Evolutionary conservation across 2,888 invertebrate genomes (phyloP), one percentile per base, ranked within the genome.

Genomic region (Endomychus coccineus): DNA sequence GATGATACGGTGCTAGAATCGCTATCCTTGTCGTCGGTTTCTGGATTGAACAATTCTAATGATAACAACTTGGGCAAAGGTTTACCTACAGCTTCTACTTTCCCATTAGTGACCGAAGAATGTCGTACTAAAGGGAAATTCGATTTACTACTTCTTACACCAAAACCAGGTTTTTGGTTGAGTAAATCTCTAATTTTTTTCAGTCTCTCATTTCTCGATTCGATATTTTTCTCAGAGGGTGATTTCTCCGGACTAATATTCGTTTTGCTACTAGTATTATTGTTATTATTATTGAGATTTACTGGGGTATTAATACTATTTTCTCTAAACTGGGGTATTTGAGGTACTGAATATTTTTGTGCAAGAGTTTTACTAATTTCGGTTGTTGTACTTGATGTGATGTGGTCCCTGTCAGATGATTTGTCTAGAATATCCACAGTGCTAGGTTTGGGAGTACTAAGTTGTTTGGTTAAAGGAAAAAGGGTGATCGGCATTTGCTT

Each of bases 1-100:
- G 89, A 88, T 1, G 88, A 88, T 7, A 87, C 83, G 3, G 83
- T 83, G 54, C 86, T 87, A 0, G 87, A 88, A 59, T 90, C 90
- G 54, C 88, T 89, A 59, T 90, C 90, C 62, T 88, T 74, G 54
- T 91, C 90, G 58, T 91, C 90, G 4, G 83, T 87, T 56, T 88
- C 90, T 1, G 90, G 90, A 66, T 91, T 90, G 56, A 88, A 91
- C 3, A 90, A 69, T 56, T 90, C 90, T 37, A 89, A 63, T 1
- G 86, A 81, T 56, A 88, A 71, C 10, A 89, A 66, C 44, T 84
- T 80, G 0, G 87, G 86, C 36, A 84, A 69, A 27, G 78, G 75
- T 50, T 80, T 19, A 19, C 19, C 6, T 13, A 77, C 71, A 1
- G 75, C 70, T 43, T 80, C 78, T 3, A 72, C 57, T 62, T 76